Base-by-base conservation (phyloP, 2,797 vertebrate species). In the Sarcophilus harrisii region DNA sequence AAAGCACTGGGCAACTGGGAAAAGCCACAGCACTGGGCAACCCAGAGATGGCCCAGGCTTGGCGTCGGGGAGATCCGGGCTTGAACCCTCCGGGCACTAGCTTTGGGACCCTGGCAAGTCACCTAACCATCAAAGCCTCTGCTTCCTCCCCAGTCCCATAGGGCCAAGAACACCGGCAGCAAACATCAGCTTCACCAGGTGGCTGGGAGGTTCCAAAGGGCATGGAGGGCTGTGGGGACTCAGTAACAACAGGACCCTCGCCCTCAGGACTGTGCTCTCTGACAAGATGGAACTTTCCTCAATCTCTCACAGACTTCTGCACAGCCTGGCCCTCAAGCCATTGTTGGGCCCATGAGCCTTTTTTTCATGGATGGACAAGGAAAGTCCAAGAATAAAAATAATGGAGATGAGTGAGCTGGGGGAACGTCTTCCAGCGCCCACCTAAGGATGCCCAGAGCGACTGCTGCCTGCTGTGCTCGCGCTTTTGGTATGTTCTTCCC, bases 381-480 rank as follows among this genome's bases (percentile, higher is more conserved):
- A 52, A 52, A 52, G 52, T 52, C 52, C 52, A 52, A 55, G 54
- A 55, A 55, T 55, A 11, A 55, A 55, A 55, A 55, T 55, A 55
- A 55, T 55, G 54, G 54, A 55, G 54, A 55, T 55, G 54, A 11
- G 54, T 9, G 54, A 55, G 54, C 54, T 54, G 8, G 54, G 58
- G 91, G 55, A 92, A 58, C 66, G 24, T 1, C 29, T 6, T 21
- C 0, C 38, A 57, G 49, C 30, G 91, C 16, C 66, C 55, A 16
- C 30, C 55, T 81, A 28, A 89, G 93, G 91, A 81, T 28, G 92
- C 59, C 92, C 95, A 58, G 92, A 59, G 55, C n/a, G 54, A 60
- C 52, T 52, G 28, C 54, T 93, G 21, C 9, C 12, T 0, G 21
- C 60, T n/a, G 60, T 14, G 60, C 60, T 32, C 4, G 14, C 12